Evolutionary conservation across 2,797 vertebrate genomes (phyloP), one percentile per base, ranked within the genome.

Genomic region (Xerus rutilus): DNA sequence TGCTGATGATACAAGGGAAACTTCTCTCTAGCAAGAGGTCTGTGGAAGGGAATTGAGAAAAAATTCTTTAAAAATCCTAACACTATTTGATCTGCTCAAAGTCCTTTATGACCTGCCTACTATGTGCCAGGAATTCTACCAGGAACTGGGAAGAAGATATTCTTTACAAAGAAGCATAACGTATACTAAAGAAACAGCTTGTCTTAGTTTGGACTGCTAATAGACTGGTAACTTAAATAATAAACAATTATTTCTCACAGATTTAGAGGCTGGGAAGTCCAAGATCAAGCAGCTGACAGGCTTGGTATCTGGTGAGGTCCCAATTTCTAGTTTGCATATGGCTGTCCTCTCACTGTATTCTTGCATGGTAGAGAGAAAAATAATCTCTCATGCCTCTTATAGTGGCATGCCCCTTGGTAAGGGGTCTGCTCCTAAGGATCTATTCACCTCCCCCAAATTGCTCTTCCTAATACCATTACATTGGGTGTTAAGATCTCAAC

Each of bases 11-110:
- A 7, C 39, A n/a, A 89, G 28, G 64, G 35, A 9, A 82, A 69
- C 18, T 91, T 78, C 52, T 93, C 20, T 82, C 74, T 90, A 64
- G 43, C 87, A 70, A 77, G 77, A 89, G 77, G 47, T 84, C 72
- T 90, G 9, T 84, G 85, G 21, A 89, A 93, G 72, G 39, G 43
- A 95, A 64, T 5, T 69, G 35, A 91, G 74, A 89, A 90, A 70
- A 93, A 43, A 39, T 39, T 35, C 78, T 7, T 90, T 87, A 77
- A 7, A 70, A 76, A 67, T 69, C 65, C 59, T 43, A 59, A 35
- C 69, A 64, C 45, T 52, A 85, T 70, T 76, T 95, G 43, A 69
- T 89, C 67, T 65, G 35, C 32, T 84, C 35, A 8, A 23, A 62
- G 39, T 64, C 23, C 21, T 93, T 90, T 84, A 57, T 90, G 35